These are phyloP conservation scores for Euplexia lucipara DNA, from an alignment of 2,888 invertebrate species.

Conservation along the genomic window DNA sequence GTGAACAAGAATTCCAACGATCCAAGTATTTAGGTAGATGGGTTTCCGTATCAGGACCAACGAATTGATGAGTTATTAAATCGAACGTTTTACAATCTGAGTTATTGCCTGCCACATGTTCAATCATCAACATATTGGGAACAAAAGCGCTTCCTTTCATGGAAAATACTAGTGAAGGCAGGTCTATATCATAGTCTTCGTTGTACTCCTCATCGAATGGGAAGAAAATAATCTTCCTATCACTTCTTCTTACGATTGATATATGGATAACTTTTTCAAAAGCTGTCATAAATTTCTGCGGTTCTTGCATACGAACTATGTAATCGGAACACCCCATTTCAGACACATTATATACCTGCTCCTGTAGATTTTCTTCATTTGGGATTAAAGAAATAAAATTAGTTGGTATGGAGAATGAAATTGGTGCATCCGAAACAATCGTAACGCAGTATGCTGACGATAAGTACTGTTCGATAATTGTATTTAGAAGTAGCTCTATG, in stretches of 20 bases:
- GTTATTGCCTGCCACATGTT: constrained; percentile 50
- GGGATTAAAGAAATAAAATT: constrained; percentile 72
- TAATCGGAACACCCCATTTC: constrained; percentile 89
- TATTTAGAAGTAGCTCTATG: constrained; percentile 79
- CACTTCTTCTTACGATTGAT: constrained; percentile 83
- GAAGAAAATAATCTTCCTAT: constrained; percentile 84
- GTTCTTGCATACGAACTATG: constrained; percentile 79
- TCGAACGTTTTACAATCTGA: constrained; percentile 73
- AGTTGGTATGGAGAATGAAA: constrained; percentile 66
- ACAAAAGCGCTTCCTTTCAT: constrained; percentile 78
- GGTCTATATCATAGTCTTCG: constrained; percentile 45
- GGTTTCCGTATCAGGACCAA: constrained; percentile 73
- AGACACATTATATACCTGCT: constrained; percentile 75
- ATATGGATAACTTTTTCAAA: constrained; percentile 81
- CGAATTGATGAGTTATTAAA: constrained; percentile 84
- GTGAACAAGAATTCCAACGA: constrained; percentile 81
- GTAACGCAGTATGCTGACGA: constrained; percentile 78
- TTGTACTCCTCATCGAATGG: constrained; percentile 65
- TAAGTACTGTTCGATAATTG: constrained; percentile 77
- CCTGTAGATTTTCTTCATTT: constrained; percentile 66
- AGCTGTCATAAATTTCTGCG: constrained; percentile 78
- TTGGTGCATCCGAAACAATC: constrained; percentile 74
- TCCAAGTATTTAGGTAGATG: constrained; percentile 78
- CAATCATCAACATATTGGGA: constrained; percentile 79
- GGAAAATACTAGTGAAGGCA: constrained; percentile 72